phyloP scores from a whole-genome alignment of 2,888 invertebrate species.

The Labia minor region DNA sequence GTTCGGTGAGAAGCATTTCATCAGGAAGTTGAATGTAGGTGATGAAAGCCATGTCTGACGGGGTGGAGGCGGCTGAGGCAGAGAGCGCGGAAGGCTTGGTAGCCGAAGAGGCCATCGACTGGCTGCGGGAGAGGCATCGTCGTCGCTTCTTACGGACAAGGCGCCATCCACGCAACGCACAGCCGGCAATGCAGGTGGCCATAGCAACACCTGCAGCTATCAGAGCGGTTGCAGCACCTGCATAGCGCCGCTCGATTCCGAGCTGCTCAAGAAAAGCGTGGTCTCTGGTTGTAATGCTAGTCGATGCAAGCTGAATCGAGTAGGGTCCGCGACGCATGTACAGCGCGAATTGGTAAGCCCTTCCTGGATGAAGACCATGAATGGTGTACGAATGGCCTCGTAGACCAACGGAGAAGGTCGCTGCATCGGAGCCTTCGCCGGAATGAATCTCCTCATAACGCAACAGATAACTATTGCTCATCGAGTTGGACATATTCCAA shows the following conservation, averaged over 20 bases:
- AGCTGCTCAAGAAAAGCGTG: conserved; percentile 27
- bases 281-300: conserved; percentile 27
- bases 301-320: conserved; percentile 31
- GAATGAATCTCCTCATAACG: conserved; percentile 24
- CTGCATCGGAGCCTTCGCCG: conserved; percentile 20
- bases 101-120: not conserved
- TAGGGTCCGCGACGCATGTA: conserved; percentile 32
- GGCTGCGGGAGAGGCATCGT: not conserved
- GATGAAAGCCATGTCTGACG: conserved; percentile 26
- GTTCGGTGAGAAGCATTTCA: conserved; percentile 23
- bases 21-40: conserved; percentile 26
- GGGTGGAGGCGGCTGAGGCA: conserved; percentile 20
- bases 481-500: conserved; percentile 31
- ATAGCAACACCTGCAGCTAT: conserved; percentile 25
- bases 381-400: conserved; percentile 34
- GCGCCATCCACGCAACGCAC: conserved; percentile 25
- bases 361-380: conserved; percentile 33
- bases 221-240: conserved; percentile 26
- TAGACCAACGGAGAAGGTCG: conserved; percentile 26
- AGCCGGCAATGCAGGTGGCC: conserved; percentile 25
- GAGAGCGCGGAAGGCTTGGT: not conserved
- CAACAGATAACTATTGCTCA: conserved; percentile 27
- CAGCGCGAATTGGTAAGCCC: conserved; percentile 35
- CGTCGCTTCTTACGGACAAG: not conserved
- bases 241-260: conserved; percentile 28